Evolutionary conservation across 2,888 invertebrate genomes (phyloP), one percentile per base, ranked within the genome.

Genomic region (Herminia tarsipennalis): DNA sequence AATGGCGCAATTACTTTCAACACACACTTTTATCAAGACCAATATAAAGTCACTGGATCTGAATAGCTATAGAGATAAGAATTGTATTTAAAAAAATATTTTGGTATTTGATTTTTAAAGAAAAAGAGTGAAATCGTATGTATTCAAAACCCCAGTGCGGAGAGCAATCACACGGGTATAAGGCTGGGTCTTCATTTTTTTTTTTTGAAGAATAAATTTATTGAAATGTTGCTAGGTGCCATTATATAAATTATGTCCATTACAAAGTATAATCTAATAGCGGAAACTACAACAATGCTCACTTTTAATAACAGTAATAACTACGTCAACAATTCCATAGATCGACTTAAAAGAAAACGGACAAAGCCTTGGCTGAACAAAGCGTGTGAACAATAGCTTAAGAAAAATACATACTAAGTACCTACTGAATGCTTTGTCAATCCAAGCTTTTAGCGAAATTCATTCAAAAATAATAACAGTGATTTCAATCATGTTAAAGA

Each of bases 361-460:
- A 79, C 78, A 82, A 81, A 73, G 72, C 66, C 32, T 53, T 39
- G 35, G 37, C 56, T 50, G 55, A 60, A 78, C 73, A 77, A 78
- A 76, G 67, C 66, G 58, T 64, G 62, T 58, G 66, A 78, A 78
- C 76, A 79, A 79, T 72, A 60, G 71, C 67, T 58, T 42, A 54
- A 68, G 73, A 70, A 75, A 76, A 71, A 61, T 68, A 70, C 53
- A 65, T 57, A 56, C 47, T 54, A 53, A 68, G 56, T 60, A 66
- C 57, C n/a, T n/a, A n/a, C n/a, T n/a, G n/a, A n/a, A n/a, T 62
- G 44, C 65, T 71, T 70, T 65, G 60, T 65, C 56, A 62, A 64
- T 63, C 57, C 56, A 52, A 43, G 59, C 64, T 69, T 66, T 66
- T 64, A 69, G 45, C 42, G 25, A 61, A 66, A 61, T 57, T 58